These are phyloP conservation scores for Neoscelio sp. DNA, from an alignment of 2,888 invertebrate genomes.

Conservation along the genomic window DNA sequence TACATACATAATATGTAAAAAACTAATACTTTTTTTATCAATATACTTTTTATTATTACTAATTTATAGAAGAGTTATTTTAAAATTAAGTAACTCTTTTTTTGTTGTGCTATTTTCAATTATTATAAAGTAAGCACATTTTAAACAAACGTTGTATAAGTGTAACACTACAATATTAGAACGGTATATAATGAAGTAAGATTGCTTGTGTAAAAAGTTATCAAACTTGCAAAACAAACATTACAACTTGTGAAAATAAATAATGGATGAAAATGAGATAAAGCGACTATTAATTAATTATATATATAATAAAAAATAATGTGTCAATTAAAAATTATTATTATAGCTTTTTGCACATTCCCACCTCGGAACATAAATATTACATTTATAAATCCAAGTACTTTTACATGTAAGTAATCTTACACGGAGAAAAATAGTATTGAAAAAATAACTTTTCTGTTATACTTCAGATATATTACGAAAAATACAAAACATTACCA, in stretches of 20 bases:
- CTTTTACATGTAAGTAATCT: too few species aligned
- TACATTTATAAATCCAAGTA: too few species aligned
- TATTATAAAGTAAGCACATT: too few species aligned
- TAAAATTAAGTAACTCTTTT: constrained; percentile 14
- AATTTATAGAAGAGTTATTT: constrained; percentile 5
- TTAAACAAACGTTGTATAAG: too few species aligned
- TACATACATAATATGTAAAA: constrained; percentile 42
- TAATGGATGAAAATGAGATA: constrained; percentile 54
- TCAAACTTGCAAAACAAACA: constrained; percentile 31
- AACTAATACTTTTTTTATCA: constrained; percentile 47
- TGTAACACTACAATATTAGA: not conserved
- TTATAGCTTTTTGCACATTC: constrained; percentile 48
- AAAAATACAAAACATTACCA: too few species aligned
- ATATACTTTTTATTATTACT: constrained; percentile 4
- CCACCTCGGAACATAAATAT: too few species aligned
- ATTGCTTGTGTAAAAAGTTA: constrained; percentile 41
- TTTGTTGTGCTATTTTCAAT: too few species aligned
- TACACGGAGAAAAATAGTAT: too few species aligned
- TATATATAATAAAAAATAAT: constrained; percentile 17
- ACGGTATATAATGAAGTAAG: constrained; percentile 1
- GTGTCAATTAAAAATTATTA: constrained; percentile 25
- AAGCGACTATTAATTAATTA: constrained; percentile 50
- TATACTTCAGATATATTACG: too few species aligned
- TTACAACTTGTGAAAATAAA: constrained; percentile 51
- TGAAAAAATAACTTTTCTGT: too few species aligned